These are phyloP conservation scores for Aphrophora alni DNA, from an alignment of 2,888 invertebrate species.

Conservation along the genomic window DNA sequence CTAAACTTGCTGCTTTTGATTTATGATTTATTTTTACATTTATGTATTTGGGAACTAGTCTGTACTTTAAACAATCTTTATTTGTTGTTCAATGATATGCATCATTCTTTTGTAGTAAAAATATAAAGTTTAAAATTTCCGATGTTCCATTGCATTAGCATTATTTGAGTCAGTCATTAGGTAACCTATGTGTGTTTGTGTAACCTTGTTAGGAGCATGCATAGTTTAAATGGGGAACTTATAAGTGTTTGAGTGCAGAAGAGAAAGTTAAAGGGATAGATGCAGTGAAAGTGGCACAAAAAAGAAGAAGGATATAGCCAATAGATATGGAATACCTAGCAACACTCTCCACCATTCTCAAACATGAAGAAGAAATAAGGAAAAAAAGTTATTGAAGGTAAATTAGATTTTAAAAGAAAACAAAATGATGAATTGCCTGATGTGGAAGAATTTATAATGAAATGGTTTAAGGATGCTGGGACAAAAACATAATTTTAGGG, in stretches of 20 bases:
- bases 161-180: no score
- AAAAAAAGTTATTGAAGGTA: constrained; percentile 2
- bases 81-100: no score
- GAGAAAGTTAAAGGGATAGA: not conserved
- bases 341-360: not conserved
- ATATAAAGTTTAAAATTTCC: no score
- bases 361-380: not conserved
- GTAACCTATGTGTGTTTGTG: not conserved
- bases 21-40: no score
- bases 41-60: no score
- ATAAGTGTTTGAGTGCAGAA: not conserved
- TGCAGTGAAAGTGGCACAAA: not conserved
- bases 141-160: no score
- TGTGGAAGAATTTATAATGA: not conserved
- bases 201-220: not conserved
- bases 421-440: not conserved
- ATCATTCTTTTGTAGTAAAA: no score
- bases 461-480: not conserved
- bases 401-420: not conserved
- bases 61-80: no score
- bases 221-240: not conserved
- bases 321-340: not conserved
- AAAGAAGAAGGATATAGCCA: not conserved
- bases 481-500: not conserved
- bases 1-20: no score